A percentile compares a stretch with the other conserved stretches of the same genome.
These are phyloP conservation scores for Turritopsis rubra DNA, from an alignment of 30 jellyfish, hydroid and myxozoan species.

Conservation along the genomic window DNA sequence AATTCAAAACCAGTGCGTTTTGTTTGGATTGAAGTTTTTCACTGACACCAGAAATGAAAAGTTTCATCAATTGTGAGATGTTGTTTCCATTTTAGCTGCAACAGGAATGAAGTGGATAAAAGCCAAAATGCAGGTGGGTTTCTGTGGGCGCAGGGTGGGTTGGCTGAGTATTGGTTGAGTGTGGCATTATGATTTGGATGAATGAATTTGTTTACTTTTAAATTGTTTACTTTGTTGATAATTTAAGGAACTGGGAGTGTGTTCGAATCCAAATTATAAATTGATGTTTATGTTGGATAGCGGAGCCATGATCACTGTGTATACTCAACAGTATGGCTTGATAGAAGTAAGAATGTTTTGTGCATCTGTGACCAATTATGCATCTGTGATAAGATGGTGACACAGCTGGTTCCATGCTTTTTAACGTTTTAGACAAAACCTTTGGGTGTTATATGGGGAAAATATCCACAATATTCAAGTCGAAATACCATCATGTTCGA, in stretches of 20 bases:
- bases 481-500: constrained; percentile 75
- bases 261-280: constrained; percentile 52
- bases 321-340: constrained; percentile 77
- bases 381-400: background rate
- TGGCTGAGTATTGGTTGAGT: no score
- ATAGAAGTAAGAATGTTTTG: constrained; percentile 66
- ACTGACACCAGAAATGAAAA: no score
- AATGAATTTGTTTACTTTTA: background rate
- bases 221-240: background rate
- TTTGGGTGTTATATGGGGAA: constrained; percentile 97
- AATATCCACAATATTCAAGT: constrained; percentile 63
- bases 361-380: background rate
- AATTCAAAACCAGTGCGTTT: no score
- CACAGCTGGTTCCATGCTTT: background rate
- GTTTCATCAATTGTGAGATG: no score
- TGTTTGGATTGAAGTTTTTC: no score
- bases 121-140: constrained; percentile 94
- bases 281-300: constrained; percentile 88
- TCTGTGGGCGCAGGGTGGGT: no score
- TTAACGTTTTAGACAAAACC: constrained; percentile 78
- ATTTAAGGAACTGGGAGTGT: constrained; percentile 82
- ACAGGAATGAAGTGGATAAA: constrained; percentile 97
- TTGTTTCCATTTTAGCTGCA: constrained; percentile 61
- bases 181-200: no score
- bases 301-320: constrained; percentile 87